phyloP scores from a whole-genome alignment of 2,888 invertebrate genomes.

The Mesorhabditis spiculigera region DNA sequence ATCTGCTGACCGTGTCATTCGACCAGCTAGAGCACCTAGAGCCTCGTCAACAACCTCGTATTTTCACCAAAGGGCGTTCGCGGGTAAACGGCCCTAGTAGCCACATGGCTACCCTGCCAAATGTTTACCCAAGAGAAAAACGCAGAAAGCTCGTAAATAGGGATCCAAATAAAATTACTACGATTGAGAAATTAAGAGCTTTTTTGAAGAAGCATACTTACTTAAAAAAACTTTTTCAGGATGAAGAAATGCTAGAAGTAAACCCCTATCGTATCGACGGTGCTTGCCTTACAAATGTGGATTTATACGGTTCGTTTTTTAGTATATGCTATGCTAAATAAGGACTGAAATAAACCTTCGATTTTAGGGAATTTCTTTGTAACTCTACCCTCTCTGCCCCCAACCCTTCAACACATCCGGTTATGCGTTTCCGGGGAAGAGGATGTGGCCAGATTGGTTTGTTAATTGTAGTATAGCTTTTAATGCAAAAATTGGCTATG shows the following conservation, averaged over 20 bases:
- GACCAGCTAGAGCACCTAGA: too few relatives aligned
- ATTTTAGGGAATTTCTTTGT: slow-evolving; percentile 50
- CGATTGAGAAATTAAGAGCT: not conserved
- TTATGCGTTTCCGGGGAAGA: slow-evolving; percentile 53
- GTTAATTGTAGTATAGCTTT: not conserved
- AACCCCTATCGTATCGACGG: slow-evolving; percentile 25
- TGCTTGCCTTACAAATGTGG: slow-evolving; percentile 43
- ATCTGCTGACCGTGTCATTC: too few relatives aligned
- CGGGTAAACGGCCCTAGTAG: too few relatives aligned
- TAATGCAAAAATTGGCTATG: not conserved
- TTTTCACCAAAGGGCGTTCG: too few relatives aligned
- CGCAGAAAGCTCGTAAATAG: too few relatives aligned
- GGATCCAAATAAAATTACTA: too few relatives aligned
- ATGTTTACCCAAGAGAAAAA: too few relatives aligned
- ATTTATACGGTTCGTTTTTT: slow-evolving; percentile 41
- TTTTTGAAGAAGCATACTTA: too few relatives aligned
- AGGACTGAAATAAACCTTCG: not conserved
- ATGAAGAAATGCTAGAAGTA: slow-evolving; percentile 3
- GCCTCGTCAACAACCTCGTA: too few relatives aligned
- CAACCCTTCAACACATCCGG: slow-evolving; percentile 44
- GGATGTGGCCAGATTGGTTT: slow-evolving; percentile 33
- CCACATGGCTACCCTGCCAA: too few relatives aligned
- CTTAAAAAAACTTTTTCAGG: too few relatives aligned
- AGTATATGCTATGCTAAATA: not conserved
- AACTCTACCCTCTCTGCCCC: slow-evolving; percentile 45